Conservation (phyloP, 92 coral and sea anemone species). For the Galaxea fascicularis region DNA sequence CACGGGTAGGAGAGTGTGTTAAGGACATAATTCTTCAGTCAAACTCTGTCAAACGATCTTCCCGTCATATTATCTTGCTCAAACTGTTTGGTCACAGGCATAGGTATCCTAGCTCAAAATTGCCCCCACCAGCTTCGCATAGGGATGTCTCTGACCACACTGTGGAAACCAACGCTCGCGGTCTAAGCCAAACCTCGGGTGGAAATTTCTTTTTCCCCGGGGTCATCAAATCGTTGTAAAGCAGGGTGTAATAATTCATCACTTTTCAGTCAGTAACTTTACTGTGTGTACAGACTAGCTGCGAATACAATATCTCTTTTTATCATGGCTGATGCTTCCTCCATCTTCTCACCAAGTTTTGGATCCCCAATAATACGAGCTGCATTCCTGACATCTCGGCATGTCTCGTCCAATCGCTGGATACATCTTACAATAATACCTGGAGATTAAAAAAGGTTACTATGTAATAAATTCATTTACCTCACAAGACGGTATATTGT, state of each 20-base stretch:
- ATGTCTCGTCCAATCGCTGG: conserved; percentile 93
- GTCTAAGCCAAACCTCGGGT: no score
- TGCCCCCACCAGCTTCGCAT: no score
- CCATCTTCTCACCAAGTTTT: conserved; percentile 92
- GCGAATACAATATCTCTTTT: conserved; percentile 97
- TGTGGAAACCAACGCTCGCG: no score
- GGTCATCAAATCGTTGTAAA: no score
- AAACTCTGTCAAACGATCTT: no score
- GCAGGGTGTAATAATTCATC: background rate
- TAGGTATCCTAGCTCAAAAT: no score
- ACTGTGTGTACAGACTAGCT: conserved; percentile 97
- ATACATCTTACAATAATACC: conserved; percentile 98
- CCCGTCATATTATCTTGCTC: no score
- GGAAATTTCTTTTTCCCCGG: no score
- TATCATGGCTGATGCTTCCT: conserved; percentile 84
- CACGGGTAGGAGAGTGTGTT: no score
- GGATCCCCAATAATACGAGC: conserved; percentile 94
- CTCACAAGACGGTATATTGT: background rate
- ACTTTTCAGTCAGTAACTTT: conserved; percentile 1
- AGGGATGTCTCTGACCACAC: no score
- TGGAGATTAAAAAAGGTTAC: background rate
- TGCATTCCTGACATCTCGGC: conserved; percentile 94
- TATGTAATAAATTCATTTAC: background rate
- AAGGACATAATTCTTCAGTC: no score
- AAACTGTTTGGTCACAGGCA: no score